These are phyloP conservation scores for Platyscelio sp. DNA, from an alignment of 2,888 invertebrate species.

Conservation along the genomic window DNA sequence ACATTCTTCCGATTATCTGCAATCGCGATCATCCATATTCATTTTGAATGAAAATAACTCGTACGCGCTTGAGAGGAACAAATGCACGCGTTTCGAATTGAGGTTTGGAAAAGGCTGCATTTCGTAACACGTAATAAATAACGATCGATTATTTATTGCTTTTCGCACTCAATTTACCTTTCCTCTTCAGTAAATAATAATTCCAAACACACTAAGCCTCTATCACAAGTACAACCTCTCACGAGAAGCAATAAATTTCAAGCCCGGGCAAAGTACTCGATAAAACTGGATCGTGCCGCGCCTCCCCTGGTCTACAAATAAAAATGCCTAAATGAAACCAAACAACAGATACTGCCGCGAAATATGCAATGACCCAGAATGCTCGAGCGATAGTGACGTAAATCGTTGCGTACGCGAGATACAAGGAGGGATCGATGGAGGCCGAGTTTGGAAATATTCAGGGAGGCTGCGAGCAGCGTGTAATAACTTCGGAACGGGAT, in stretches of 20 bases:
- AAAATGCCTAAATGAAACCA: slow-evolving; percentile 40
- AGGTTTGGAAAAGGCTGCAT: too few relatives aligned
- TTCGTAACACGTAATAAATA: not conserved
- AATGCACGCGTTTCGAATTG: too few relatives aligned
- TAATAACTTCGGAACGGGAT: slow-evolving; percentile 79
- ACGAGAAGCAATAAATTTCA: slow-evolving; percentile 21
- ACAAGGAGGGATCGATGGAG: slow-evolving; percentile 47
- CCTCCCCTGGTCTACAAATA: slow-evolving; percentile 18
- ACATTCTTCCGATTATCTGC: too few relatives aligned
- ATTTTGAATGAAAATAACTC: too few relatives aligned
- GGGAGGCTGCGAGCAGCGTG: slow-evolving; percentile 71
- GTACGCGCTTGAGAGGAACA: too few relatives aligned
- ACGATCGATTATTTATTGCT: too few relatives aligned
- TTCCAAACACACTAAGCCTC: not conserved
- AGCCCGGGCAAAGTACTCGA: slow-evolving; percentile 11
- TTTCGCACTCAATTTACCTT: not conserved
- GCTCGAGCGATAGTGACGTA: slow-evolving; percentile 18
- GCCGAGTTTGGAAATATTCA: slow-evolving; percentile 55
- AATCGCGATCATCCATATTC: too few relatives aligned
- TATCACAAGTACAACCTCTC: not conserved
- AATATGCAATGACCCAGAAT: slow-evolving; percentile 59
- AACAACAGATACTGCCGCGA: slow-evolving; percentile 23
- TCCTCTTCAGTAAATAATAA: slow-evolving; percentile 5
- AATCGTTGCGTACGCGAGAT: slow-evolving; percentile 24
- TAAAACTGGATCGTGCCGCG: slow-evolving; percentile 22